phyloP scores from a whole-genome alignment of 2,888 invertebrate genomes.

The Diaperis boleti region DNA sequence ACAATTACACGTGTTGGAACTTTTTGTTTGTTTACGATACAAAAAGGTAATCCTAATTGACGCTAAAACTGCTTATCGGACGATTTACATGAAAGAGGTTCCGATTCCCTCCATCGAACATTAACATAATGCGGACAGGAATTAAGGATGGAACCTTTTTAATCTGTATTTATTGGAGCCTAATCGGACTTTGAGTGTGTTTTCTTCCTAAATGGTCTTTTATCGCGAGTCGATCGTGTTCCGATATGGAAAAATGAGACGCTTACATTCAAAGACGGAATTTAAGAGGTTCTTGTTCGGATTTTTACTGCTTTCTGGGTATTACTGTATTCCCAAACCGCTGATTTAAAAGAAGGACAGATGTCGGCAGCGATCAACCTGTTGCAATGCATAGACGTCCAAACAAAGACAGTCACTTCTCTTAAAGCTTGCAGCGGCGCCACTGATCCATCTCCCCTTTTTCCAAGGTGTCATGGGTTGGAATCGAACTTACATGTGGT shows the following conservation, averaged over 20 bases:
- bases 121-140: conserved; percentile 14
- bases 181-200: conserved; percentile 2
- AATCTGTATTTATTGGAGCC: conserved; percentile 24
- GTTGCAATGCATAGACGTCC: too few species aligned
- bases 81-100: conserved; percentile 21
- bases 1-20: conserved; percentile 12
- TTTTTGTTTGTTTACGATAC: conserved; percentile 11
- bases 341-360: too few species aligned
- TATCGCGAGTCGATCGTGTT: background rate
- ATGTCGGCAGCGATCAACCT: too few species aligned
- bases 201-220: too few species aligned
- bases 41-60: conserved; percentile 13
- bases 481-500: conserved; percentile 26
- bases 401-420: too few species aligned
- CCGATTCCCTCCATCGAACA: conserved; percentile 3
- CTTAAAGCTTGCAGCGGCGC: too few species aligned
- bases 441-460: too few species aligned
- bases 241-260: background rate
- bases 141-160: conserved; percentile 19
- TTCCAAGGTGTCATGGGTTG: conserved; percentile 14
- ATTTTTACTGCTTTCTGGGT: too few species aligned
- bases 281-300: too few species aligned
- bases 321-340: too few species aligned
- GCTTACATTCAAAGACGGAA: background rate
- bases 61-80: conserved; percentile 16